Conservation (phyloP, 2,797 vertebrate genomes). For the Hyperoplus immaculatus region DNA sequence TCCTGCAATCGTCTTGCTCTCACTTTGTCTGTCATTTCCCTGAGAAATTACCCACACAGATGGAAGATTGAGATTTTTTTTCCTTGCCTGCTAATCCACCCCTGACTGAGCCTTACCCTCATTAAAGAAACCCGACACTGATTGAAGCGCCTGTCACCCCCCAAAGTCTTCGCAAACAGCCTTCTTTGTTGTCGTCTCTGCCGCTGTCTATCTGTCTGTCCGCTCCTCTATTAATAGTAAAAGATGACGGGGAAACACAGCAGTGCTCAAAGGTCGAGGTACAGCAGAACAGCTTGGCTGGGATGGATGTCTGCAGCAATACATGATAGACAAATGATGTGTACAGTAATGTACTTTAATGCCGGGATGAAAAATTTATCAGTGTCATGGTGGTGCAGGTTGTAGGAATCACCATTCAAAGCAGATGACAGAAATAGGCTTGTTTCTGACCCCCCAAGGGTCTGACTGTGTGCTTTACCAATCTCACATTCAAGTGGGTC, state of each 20-base stretch:
- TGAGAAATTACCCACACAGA: conserved; percentile 43
- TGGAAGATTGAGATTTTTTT: conserved; percentile 46
- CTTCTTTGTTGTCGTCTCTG: conserved; percentile 69
- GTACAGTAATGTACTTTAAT: background rate
- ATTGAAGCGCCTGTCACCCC: conserved; percentile 63
- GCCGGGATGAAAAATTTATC: conserved; percentile 13
- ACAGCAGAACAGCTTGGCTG: background rate
- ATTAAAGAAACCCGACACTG: conserved; percentile 75
- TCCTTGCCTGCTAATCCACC: conserved; percentile 62
- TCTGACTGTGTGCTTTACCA: conserved; percentile 17
- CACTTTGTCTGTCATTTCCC: conserved; percentile 27
- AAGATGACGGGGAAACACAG: conserved; percentile 27
- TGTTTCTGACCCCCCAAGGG: background rate
- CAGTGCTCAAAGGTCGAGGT: conserved; percentile 18
- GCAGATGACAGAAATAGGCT: conserved; percentile 1
- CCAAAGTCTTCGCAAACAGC: conserved; percentile 63
- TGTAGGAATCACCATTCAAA: conserved; percentile 14
- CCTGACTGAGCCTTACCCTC: conserved; percentile 69
- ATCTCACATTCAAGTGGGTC: background rate
- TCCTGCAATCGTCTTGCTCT: background rate
- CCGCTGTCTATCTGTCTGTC: conserved; percentile 33
- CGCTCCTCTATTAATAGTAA: conserved; percentile 50
- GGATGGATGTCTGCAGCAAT: background rate
- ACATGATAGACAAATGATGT: conserved; percentile 2
- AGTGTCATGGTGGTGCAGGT: background rate